These are phyloP conservation scores for Sebastes itinus DNA, from an alignment of 2,797 vertebrate genomes.

Conservation along the genomic window DNA sequence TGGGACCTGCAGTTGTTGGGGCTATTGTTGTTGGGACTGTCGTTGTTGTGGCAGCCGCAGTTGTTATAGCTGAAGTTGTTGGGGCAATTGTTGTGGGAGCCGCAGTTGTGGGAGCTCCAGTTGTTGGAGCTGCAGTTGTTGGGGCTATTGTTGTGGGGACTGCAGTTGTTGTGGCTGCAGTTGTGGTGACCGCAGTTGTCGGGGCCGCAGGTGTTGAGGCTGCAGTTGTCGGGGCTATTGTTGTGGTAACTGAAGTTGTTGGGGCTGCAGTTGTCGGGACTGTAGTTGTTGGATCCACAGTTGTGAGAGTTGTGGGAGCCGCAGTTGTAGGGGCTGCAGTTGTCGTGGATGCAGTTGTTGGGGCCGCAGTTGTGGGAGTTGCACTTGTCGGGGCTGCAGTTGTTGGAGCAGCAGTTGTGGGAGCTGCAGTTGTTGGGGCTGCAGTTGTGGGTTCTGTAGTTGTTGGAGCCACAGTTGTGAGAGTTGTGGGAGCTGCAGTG, in stretches of 20 bases:
- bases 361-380: fast-evolving
- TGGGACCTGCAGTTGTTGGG: too few relatives aligned
- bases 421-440: neutral
- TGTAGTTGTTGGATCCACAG: too few relatives aligned
- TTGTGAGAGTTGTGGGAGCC: neutral
- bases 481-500: too few relatives aligned
- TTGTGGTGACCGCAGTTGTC: neutral
- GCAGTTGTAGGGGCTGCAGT: neutral
- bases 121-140: neutral
- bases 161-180: neutral
- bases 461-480: neutral
- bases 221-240: neutral
- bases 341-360: neutral
- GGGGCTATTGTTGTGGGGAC: neutral
- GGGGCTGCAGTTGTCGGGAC: too few relatives aligned
- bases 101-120: neutral
- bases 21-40: fast-evolving
- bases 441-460: neutral
- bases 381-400: fast-evolving
- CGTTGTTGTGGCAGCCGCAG: neutral
- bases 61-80: too few relatives aligned
- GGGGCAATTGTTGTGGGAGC: neutral
- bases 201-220: neutral
- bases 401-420: neutral
- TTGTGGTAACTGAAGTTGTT: too few relatives aligned